A percentile compares a stretch with the other conserved stretches of the same genome.
Evolutionary conservation across 2,797 vertebrate genomes (phyloP).

Genomic region (Characodon lateralis): DNA sequence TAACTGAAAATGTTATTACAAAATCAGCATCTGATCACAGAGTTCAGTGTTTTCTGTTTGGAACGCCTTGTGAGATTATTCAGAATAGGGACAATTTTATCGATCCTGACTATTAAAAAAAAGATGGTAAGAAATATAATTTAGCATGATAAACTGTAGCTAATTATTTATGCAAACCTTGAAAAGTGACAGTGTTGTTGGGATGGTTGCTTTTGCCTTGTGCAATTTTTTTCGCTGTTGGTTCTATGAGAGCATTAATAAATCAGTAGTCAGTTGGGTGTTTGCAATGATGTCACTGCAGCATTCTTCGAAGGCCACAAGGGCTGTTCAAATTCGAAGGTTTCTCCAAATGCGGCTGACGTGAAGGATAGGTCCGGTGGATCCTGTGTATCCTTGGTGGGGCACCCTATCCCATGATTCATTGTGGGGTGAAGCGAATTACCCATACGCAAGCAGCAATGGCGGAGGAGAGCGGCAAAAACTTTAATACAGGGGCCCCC

Average conservation of each 20-base stretch:
- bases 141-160: neutral
- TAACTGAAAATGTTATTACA: conserved; percentile 17
- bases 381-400: too few species aligned
- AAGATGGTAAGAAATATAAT: neutral
- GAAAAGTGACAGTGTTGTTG: neutral
- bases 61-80: neutral
- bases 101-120: neutral
- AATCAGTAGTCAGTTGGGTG: neutral
- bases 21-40: conserved; percentile 1
- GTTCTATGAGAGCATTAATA: neutral
- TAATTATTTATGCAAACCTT: neutral
- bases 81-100: neutral
- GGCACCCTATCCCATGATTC: too few species aligned
- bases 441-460: too few species aligned
- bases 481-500: too few species aligned
- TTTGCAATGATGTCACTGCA: neutral
- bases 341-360: too few species aligned
- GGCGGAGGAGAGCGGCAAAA: too few species aligned
- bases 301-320: too few species aligned
- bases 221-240: neutral
- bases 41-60: conserved; percentile 2
- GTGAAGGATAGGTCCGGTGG: too few species aligned
- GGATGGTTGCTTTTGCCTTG: neutral
- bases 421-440: too few species aligned
- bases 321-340: too few species aligned